phyloP scores from a whole-genome alignment of 2,113 vertebrate species.

The Tupaia tana region DNA sequence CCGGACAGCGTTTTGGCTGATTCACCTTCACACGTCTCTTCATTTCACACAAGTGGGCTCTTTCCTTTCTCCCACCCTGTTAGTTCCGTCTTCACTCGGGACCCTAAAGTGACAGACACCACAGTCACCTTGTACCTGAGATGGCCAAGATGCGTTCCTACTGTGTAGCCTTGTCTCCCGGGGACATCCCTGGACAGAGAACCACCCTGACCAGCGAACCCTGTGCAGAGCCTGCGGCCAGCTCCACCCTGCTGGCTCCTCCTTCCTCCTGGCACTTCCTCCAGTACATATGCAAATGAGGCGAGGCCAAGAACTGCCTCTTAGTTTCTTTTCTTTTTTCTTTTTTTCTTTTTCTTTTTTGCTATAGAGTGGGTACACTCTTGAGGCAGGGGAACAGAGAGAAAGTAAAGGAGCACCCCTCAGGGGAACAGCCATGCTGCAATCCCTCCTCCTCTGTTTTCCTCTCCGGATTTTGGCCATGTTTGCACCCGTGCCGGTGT shows the following conservation, averaged over 20 bases:
- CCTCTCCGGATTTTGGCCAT: no score
- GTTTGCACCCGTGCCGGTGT: no score
- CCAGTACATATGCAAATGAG: slow-evolving; percentile 73
- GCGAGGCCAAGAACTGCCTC: slow-evolving; percentile 16
- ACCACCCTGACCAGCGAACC: no score
- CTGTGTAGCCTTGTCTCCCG: background rate
- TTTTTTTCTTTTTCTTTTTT: no score
- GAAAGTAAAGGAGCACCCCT: no score
- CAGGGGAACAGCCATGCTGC: no score
- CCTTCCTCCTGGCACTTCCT: slow-evolving; percentile 79
- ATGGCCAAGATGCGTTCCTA: background rate
- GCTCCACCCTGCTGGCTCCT: background rate
- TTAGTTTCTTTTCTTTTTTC: background rate
- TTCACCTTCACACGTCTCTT: background rate
- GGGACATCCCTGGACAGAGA: fast-evolving
- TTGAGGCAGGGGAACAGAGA: no score
- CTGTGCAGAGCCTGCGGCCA: background rate
- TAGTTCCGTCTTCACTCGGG: background rate
- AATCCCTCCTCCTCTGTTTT: no score
- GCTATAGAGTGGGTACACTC: no score
- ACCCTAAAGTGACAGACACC: background rate
- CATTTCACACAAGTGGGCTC: background rate
- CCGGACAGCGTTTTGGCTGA: background rate
- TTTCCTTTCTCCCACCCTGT: background rate
- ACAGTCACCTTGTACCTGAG: background rate